Evolutionary conservation across 2,113 vertebrate species (phyloP), one percentile per base, ranked within the genome.

Genomic region (Etheostoma cragini): DNA sequence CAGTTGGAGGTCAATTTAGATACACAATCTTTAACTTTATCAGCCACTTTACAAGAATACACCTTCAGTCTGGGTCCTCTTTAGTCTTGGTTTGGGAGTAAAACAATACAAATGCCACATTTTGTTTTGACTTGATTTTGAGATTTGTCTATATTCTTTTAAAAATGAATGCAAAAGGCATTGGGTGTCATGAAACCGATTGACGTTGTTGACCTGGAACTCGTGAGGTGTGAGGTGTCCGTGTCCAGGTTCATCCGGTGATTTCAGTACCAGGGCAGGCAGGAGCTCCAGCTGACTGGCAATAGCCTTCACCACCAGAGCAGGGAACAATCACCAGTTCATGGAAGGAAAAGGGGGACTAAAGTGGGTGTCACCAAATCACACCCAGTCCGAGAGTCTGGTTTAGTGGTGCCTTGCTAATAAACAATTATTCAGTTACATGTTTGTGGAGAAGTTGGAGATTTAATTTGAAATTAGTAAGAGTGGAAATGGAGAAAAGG

Each of bases 291-390:
- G 83, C 83, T 86, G 42, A 78, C 76, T 89, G 83, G 95, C 94
- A 95, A 94, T 94, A 82, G 92, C 73, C 87, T 88, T 81, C 82
- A 93, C 80, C 83, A 83, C 93, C 90, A 92, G 88, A 88, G 76
- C 88, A 66, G 86, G 87, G 93, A 96, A 96, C 95, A 95, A 95
- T 95, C 94, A 91, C 82, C 91, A 90, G 93, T 94, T 94, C 93
- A 93, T 87, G 82, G 78, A 72, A 81, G 78, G 67, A 85, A 81
- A 24, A 46, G 53, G 80, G 75, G 72, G 72, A 24, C 78, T 15
- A 15, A 14, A 50, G 21, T 26, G 50, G 89, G 88, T 91, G 92
- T 94, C 94, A 90, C 91, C 92, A 89, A 91, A 85, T 93, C 88
- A 91, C 84, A 93, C 90, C 84, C 81, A 74, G 88, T 90, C 80